Conservation (phyloP, 2,797 vertebrate genomes). For the Champsocephalus gunnari region DNA sequence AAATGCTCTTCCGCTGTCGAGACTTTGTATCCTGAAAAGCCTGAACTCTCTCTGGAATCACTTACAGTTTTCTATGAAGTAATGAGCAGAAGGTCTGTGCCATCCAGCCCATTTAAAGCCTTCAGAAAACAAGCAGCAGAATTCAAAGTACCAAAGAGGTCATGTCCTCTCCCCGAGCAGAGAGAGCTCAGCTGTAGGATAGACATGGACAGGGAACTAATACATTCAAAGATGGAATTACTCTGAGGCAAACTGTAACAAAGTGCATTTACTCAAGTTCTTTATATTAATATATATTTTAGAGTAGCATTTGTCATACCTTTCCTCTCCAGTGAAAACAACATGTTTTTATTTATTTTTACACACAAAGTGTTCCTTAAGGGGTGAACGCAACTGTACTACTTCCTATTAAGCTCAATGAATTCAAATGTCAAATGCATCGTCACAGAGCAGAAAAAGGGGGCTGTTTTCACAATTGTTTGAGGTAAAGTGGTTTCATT, state of each 20-base stretch:
- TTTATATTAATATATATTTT: too few species aligned
- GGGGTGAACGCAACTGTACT: too few species aligned
- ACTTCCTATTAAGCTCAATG: too few species aligned
- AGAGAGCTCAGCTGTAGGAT: not conserved
- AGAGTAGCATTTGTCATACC: too few species aligned
- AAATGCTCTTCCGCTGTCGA: constrained; percentile 1
- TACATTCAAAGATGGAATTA: not conserved
- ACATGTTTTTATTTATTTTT: too few species aligned
- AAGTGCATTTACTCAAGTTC: too few species aligned
- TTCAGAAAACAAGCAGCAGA: constrained; percentile 14
- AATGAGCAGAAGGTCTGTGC: constrained; percentile 18
- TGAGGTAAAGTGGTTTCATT: too few species aligned
- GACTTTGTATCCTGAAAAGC: constrained; percentile 19
- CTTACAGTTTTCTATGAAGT: constrained; percentile 9
- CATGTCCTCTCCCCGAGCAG: constrained; percentile 18
- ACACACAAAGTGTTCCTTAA: too few species aligned
- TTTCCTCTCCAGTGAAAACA: too few species aligned
- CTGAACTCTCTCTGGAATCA: constrained; percentile 16
- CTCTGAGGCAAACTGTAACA: not conserved
- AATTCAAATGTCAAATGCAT: too few species aligned
- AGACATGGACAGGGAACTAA: not conserved
- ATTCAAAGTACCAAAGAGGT: not conserved
- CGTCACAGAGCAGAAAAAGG: too few species aligned
- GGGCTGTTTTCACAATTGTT: too few species aligned
- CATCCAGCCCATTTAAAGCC: constrained; percentile 14